Evolutionary conservation across 2,888 invertebrate genomes (phyloP).

Genomic region (Epinotia nisella): DNA sequence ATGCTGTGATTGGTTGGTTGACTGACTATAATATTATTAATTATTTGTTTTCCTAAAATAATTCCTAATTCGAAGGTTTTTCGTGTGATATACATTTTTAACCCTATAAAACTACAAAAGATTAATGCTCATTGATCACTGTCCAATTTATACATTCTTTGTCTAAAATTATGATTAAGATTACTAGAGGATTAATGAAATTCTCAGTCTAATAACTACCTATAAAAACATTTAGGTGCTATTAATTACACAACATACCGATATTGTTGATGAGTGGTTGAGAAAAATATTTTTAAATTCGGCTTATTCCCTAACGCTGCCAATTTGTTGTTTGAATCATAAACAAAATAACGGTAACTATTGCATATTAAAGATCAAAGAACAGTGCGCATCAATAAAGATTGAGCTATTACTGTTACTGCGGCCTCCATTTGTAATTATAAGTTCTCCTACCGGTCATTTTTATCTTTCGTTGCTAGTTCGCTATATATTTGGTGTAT

Average conservation of each 20-base stretch:
- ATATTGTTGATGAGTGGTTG: not conserved
- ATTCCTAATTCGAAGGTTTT: not conserved
- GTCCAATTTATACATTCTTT: not conserved
- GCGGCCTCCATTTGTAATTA: constrained; percentile 35
- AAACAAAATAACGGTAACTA: constrained; percentile 6
- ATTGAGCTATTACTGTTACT: constrained; percentile 39
- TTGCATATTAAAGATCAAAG: constrained; percentile 40
- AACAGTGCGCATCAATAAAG: constrained; percentile 33
- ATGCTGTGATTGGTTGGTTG: not conserved
- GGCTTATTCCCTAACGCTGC: not conserved
- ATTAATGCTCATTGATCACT: too few relatives aligned
- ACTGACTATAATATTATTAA: not conserved
- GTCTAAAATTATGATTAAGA: not conserved
- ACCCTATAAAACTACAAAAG: too few relatives aligned
- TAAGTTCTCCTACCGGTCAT: constrained; percentile 14
- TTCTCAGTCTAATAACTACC: not conserved
- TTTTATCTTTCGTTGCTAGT: constrained; percentile 17
- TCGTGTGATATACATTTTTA: not conserved
- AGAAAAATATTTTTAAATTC: not conserved
- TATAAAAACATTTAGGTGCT: not conserved
- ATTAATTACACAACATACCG: not conserved
- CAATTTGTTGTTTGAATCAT: not conserved
- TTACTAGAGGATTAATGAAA: not conserved
- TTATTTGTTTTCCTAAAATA: not conserved
- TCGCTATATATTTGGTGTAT: constrained; percentile 4